Evolutionary conservation across 1,140 invertebrate genomes (phyloP), one percentile per base, ranked within the genome.

Genomic region (Drosophila mayri): DNA sequence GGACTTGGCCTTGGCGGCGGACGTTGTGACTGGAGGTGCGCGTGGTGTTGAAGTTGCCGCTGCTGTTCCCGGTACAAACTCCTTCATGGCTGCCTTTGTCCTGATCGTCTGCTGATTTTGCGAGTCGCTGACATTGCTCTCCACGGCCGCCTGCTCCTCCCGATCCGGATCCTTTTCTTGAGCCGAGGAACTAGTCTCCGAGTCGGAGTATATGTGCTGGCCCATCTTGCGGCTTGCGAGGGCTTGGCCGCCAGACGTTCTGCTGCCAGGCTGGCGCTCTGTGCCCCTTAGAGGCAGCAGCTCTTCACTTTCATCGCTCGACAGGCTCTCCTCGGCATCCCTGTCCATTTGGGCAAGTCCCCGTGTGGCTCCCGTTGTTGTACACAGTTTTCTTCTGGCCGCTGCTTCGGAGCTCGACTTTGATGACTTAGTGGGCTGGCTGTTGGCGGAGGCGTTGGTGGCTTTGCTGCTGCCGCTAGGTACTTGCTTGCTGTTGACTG

Each of bases 11-110:
- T 76, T 63, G 40, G 55, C 16, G 37, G 72, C n/a, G 43, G 74
- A 63, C 68, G 52, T 44, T 44, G 50, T 62, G n/a, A 68, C 20
- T 63, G 68, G 75, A 4, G 77, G n/a, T 38, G 76, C 18, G 55
- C 71, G 11, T 43, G 76, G 35, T 5, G 61, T 68, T 73, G 52
- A 55, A 20, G 76, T 57, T 54, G 77, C 55, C 28, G 73, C 65
- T 66, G 71, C 65, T 74, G 81, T 85, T 79, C 82, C 79, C 5
- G 83, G 92, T 62, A 94, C 93, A 78, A 97, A 97, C 79, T 97
- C 96, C 92, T 97, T 97, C 75, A 97, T 95, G 11, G 97, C 96
- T 11, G 96, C 96, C 93, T 97, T 97, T 4, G 97, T 97, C 66
- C 96, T 94, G 58, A 94, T 94, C 58, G 94, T 93, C 84, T 93